Evolutionary conservation across 2,888 invertebrate species (phyloP).

Genomic region (Drosophila recens): DNA sequence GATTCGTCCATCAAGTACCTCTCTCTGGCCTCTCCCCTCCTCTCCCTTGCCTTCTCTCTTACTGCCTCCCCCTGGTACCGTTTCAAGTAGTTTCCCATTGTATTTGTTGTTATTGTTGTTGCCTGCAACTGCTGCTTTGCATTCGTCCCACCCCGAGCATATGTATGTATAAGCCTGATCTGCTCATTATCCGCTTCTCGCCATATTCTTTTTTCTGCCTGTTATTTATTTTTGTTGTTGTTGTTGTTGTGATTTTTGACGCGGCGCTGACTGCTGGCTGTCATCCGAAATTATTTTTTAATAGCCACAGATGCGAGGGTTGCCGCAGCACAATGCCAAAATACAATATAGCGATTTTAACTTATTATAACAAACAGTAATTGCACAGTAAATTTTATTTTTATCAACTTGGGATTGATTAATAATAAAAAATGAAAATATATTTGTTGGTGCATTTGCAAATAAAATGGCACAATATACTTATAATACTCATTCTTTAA

Average conservation of each 20-base stretch:
- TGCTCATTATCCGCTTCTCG: slow-evolving; percentile 14
- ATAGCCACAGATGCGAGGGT: slow-evolving; percentile 51
- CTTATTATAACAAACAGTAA: neutral
- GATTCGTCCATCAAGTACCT: slow-evolving; percentile 62
- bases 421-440: neutral
- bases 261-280: slow-evolving; percentile 72
- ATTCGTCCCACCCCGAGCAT: slow-evolving; percentile 32
- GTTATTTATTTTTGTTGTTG: slow-evolving; percentile 2
- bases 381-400: neutral
- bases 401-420: neutral
- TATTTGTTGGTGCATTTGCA: too few relatives aligned
- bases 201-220: neutral
- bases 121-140: slow-evolving; percentile 35
- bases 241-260: slow-evolving; percentile 48
- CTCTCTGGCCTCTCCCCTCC: slow-evolving; percentile 18
- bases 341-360: neutral
- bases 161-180: slow-evolving; percentile 2
- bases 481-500: too few relatives aligned
- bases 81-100: slow-evolving; percentile 44
- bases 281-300: slow-evolving; percentile 71
- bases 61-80: slow-evolving; percentile 4
- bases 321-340: slow-evolving; percentile 13
- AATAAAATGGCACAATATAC: too few relatives aligned
- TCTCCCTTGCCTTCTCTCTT: slow-evolving; percentile 1
- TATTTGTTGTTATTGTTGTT: slow-evolving; percentile 8